A percentile compares a stretch with the other conserved stretches of the same genome.
These are phyloP conservation scores for Clarias fuscus DNA, from an alignment of 2,797 vertebrate genomes.

Conservation along the genomic window DNA sequence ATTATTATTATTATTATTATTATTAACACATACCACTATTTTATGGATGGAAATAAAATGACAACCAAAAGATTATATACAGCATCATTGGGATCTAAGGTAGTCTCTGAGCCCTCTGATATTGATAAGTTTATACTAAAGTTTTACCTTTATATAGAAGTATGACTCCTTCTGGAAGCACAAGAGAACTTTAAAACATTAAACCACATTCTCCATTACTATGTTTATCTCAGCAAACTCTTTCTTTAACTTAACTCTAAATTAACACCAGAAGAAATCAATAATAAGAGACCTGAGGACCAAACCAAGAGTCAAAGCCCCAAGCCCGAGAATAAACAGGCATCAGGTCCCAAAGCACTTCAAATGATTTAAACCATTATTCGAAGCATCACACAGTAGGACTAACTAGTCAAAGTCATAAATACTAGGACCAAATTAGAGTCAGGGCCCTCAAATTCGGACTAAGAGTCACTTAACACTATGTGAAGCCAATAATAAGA, in stretches of 20 bases:
- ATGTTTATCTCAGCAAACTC: neutral
- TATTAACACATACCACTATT: neutral
- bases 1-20: constrained; percentile 4
- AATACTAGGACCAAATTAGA: neutral
- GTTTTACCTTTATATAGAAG: neutral
- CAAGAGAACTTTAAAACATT: neutral
- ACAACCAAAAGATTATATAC: neutral
- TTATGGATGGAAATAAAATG: neutral
- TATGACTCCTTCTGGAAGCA: neutral
- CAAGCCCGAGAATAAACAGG: neutral
- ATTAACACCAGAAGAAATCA: neutral
- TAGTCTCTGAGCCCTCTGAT: neutral
- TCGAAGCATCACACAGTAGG: neutral
- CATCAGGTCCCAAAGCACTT: neutral
- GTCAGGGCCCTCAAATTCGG: neutral
- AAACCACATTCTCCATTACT: neutral
- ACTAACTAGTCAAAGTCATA: neutral
- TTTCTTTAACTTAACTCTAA: neutral
- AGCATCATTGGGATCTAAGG: neutral
- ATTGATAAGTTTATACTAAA: neutral
- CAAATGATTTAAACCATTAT: neutral
- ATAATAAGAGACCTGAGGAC: neutral
- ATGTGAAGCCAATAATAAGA: neutral
- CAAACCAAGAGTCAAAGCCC: neutral
- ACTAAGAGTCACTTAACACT: neutral